Percentiles rank a stretch among this genome's conserved stretches.
Evolutionary conservation across 1,140 invertebrate species (phyloP).

Genomic region (Amphibalanus amphitrite): DNA sequence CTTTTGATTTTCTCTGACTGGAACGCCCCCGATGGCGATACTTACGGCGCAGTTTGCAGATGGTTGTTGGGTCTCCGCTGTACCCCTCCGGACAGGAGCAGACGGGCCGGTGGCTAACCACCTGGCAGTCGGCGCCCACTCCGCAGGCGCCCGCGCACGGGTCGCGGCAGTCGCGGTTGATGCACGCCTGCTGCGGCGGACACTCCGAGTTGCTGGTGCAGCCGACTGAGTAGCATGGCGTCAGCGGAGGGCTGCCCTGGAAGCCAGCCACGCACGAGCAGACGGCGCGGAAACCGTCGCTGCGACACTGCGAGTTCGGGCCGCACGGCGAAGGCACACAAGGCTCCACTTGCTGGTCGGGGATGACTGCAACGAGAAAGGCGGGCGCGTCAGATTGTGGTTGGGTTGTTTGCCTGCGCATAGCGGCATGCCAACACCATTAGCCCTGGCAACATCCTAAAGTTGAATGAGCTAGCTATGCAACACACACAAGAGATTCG

Average conservation of each 20-base stretch:
- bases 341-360: slow-evolving; percentile 22
- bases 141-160: slow-evolving; percentile 61
- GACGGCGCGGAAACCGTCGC: slow-evolving; percentile 36
- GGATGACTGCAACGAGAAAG: neutral
- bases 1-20: too few species aligned
- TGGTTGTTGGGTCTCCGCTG: slow-evolving; percentile 56
- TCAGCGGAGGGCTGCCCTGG: slow-evolving; percentile 58
- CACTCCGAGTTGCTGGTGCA: slow-evolving; percentile 35
- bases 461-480: too few species aligned
- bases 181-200: slow-evolving; percentile 48
- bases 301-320: slow-evolving; percentile 46
- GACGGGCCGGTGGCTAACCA: slow-evolving; percentile 60
- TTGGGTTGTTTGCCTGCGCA: too few species aligned
- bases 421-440: too few species aligned
- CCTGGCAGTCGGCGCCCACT: slow-evolving; percentile 61
- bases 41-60: slow-evolving; percentile 44
- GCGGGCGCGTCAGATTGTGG: too few species aligned
- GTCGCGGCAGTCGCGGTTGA: slow-evolving; percentile 65
- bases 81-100: slow-evolving; percentile 64
- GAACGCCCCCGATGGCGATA: too few species aligned
- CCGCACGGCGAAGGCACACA: slow-evolving; percentile 45
- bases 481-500: too few species aligned
- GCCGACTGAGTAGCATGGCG: slow-evolving; percentile 42
- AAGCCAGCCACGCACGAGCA: slow-evolving; percentile 40
- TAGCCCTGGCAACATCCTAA: too few species aligned